A percentile compares a stretch with the other conserved stretches of the same genome.
These are phyloP conservation scores for Agonopterix subpropinquella DNA, from an alignment of 2,888 invertebrate genomes.

Conservation along the genomic window DNA sequence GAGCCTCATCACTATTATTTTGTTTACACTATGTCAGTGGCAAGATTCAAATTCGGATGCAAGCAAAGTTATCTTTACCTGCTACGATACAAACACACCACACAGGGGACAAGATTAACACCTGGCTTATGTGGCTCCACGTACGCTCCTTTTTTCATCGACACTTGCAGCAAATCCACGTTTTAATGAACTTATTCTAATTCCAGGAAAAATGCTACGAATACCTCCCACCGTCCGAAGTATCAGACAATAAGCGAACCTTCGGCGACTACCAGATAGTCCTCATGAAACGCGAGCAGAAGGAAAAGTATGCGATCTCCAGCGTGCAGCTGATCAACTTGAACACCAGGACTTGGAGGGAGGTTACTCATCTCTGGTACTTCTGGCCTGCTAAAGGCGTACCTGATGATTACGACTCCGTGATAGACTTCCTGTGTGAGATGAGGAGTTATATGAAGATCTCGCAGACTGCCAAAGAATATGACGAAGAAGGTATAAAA, in stretches of 20 bases:
- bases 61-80: too few relatives aligned
- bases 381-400: slow-evolving; percentile 94
- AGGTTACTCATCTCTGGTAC: slow-evolving; percentile 95
- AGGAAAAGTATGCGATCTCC: slow-evolving; percentile 93
- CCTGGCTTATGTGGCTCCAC: too few relatives aligned
- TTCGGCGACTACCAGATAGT: slow-evolving; percentile 93
- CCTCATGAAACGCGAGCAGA: slow-evolving; percentile 90
- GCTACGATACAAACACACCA: too few relatives aligned
- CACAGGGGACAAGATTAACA: too few relatives aligned
- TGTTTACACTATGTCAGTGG: too few relatives aligned
- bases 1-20: too few relatives aligned
- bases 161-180: too few relatives aligned
- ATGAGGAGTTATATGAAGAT: slow-evolving; percentile 79
- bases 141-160: too few relatives aligned
- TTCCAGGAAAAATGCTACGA: slow-evolving; percentile 91
- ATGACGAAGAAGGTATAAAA: slow-evolving; percentile 63
- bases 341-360: slow-evolving; percentile 88
- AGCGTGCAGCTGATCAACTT: slow-evolving; percentile 89
- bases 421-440: slow-evolving; percentile 92
- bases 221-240: slow-evolving; percentile 93
- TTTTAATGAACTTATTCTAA: background rate
- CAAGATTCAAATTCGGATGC: too few relatives aligned
- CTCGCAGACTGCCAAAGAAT: slow-evolving; percentile 68
- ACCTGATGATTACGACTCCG: slow-evolving; percentile 87
- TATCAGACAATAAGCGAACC: slow-evolving; percentile 90